These are phyloP conservation scores for Sander vitreus DNA, from an alignment of 2,113 vertebrate species.

Conservation along the genomic window DNA sequence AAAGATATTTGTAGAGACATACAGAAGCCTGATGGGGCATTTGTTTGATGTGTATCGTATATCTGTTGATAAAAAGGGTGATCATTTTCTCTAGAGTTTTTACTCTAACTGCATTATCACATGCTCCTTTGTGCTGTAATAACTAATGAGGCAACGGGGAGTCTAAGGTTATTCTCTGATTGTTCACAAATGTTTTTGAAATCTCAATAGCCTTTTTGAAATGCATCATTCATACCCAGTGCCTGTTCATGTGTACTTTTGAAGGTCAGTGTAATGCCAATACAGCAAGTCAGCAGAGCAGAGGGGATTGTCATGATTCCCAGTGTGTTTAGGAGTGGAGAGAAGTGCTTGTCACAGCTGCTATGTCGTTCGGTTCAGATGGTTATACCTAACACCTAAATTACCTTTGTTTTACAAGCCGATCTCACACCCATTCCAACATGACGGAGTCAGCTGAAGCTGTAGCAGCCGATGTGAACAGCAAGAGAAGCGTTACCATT, in stretches of 20 bases:
- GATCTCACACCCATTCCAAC: conserved; percentile 49
- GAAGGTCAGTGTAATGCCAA: conserved; percentile 54
- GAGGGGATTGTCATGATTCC: conserved; percentile 12
- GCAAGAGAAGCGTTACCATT: conserved; percentile 73
- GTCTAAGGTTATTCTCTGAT: conserved; percentile 45
- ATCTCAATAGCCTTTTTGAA: conserved; percentile 61
- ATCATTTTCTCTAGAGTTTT: conserved; percentile 49
- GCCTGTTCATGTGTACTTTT: conserved; percentile 27
- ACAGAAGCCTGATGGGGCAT: conserved; percentile 43
- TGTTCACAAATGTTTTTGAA: conserved; percentile 49
- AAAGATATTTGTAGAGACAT: conserved; percentile 15
- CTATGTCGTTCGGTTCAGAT: not conserved
- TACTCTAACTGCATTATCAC: conserved; percentile 52
- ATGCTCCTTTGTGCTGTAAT: conserved; percentile 53
- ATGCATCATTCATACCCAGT: conserved; percentile 45
- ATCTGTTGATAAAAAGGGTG: conserved; percentile 41
- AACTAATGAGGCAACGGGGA: conserved; percentile 59
- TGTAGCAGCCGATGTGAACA: conserved; percentile 70
- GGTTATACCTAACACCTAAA: conserved; percentile 6
- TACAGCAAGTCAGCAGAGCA: conserved; percentile 24
- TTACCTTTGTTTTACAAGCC: conserved; percentile 21
- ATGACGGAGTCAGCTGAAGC: conserved; percentile 81
- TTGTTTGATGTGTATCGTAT: conserved; percentile 58
- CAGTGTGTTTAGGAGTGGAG: not conserved
- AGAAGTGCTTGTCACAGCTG: conserved; percentile 8